phyloP scores from a whole-genome alignment of 35 echinoderm and acorn worm species.

The Ptychodera flava region DNA sequence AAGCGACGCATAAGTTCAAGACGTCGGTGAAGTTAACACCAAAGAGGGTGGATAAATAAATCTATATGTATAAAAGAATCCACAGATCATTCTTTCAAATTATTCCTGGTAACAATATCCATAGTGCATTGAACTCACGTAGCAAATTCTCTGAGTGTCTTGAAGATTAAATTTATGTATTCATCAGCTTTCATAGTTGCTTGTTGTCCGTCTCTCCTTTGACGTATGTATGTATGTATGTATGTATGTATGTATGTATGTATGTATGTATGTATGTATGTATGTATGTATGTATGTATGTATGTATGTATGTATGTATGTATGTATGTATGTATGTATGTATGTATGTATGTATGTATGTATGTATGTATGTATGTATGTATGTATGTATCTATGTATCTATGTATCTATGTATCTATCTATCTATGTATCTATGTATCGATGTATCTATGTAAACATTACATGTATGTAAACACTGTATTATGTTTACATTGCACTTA shows the following conservation, averaged over 20 bases:
- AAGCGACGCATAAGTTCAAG: too few species aligned
- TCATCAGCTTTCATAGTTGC: too few species aligned
- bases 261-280: conserved; percentile 2
- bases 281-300: neutral
- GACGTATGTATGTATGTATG: neutral
- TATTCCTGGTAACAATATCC: too few species aligned
- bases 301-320: neutral
- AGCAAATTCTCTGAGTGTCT: too few species aligned
- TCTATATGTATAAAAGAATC: too few species aligned
- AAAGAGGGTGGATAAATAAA: too few species aligned
- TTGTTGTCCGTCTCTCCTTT: too few species aligned
- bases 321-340: conserved; percentile 2
- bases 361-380: conserved; percentile 2
- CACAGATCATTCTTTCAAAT: too few species aligned
- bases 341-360: conserved; percentile 2
- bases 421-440: neutral
- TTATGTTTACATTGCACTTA: neutral
- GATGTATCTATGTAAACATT: neutral
- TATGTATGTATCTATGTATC: neutral
- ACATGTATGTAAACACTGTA: neutral
- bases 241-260: conserved; percentile 2
- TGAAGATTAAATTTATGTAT: too few species aligned
- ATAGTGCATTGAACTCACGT: too few species aligned
- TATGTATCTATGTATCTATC: neutral
- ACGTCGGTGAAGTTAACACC: too few species aligned